Base-by-base conservation (phyloP, 2,113 vertebrate genomes). In the Amblyornis subalaris region DNA sequence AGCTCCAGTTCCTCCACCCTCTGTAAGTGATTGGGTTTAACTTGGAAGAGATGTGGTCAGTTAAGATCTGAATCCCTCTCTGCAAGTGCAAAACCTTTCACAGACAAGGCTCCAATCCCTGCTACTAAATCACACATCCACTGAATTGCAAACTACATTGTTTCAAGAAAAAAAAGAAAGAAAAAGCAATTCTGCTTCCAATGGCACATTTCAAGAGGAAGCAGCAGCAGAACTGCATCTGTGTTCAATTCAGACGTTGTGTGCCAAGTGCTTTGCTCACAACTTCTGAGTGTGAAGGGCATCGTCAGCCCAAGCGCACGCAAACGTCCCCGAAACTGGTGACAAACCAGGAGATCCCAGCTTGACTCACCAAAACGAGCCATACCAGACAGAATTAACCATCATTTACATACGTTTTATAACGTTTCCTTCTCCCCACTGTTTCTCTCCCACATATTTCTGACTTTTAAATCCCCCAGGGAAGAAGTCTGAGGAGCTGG, bases 191-290 rank as follows among this genome's bases (percentile, higher is more conserved):
- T 83, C 45, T 69, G 54, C 51, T 67, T 31, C 77, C 36, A 71
- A 2, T 5, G 14, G 76, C 24, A 13, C 53, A 33, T 57, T 14
- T 45, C 42, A 75, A 67, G 44, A 73, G 70, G 48, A 75, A 92
- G 79, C 70, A 93, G 38, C 79, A 94, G 90, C 54, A 79, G 83
- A 88, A 86, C 81, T 47, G 55, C 70, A 82, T 93, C 88, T 95
- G 79, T 85, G 33, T 33, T 57, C 70, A 64, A 76, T 71, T 94
- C n/a, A 33, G 48, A 29, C 2, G 19, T 25, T 38, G 47, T 20
- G n/a, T 18, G 64, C 45, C 12, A 61, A 64, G 75, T 23, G 87
- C 90, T 89, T 78, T 86, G 82, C 88, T 92, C 66, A 57, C 7
- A 48, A 73, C 53, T 93, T 3, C 16, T 4, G 72, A 88, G 53